These are phyloP conservation scores for Mythimna lalbum DNA, from an alignment of 2,888 invertebrate species.

Conservation along the genomic window DNA sequence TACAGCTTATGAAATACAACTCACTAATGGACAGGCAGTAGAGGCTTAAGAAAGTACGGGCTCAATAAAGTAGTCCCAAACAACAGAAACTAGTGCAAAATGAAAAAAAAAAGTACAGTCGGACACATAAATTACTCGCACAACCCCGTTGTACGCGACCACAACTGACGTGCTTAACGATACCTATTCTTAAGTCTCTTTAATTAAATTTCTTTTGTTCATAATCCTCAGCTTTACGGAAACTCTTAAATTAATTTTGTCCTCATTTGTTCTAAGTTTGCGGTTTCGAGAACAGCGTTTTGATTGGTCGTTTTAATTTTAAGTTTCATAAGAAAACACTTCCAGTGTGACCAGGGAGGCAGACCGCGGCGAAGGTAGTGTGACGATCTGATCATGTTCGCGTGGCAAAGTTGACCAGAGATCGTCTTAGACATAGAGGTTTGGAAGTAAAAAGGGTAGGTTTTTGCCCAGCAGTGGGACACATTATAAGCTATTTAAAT, in stretches of 20 bases:
- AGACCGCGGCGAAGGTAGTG: too few relatives aligned
- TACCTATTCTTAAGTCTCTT: slow-evolving; percentile 61
- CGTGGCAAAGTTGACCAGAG: too few relatives aligned
- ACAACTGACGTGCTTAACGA: slow-evolving; percentile 39
- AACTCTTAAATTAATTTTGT: slow-evolving; percentile 56
- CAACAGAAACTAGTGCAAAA: background rate
- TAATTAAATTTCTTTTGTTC: slow-evolving; percentile 69
- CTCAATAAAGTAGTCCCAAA: background rate
- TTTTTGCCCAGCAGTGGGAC: too few relatives aligned
- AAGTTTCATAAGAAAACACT: background rate
- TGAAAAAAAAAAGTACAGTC: slow-evolving; percentile 22
- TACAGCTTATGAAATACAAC: too few relatives aligned
- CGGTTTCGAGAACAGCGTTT: slow-evolving; percentile 22
- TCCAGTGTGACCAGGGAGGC: background rate
- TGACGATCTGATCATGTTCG: too few relatives aligned
- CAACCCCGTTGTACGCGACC: slow-evolving; percentile 29
- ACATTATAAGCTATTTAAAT: too few relatives aligned
- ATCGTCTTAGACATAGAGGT: too few relatives aligned
- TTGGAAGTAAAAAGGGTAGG: too few relatives aligned
- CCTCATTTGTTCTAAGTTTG: slow-evolving; percentile 40
- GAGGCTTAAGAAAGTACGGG: too few relatives aligned
- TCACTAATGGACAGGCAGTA: too few relatives aligned
- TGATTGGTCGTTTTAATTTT: slow-evolving; percentile 33
- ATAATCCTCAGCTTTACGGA: slow-evolving; percentile 56
- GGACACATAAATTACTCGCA: slow-evolving; percentile 35